Evolutionary conservation across 2,797 vertebrate species (phyloP).

Genomic region (Heteromormyrus szaboi): DNA sequence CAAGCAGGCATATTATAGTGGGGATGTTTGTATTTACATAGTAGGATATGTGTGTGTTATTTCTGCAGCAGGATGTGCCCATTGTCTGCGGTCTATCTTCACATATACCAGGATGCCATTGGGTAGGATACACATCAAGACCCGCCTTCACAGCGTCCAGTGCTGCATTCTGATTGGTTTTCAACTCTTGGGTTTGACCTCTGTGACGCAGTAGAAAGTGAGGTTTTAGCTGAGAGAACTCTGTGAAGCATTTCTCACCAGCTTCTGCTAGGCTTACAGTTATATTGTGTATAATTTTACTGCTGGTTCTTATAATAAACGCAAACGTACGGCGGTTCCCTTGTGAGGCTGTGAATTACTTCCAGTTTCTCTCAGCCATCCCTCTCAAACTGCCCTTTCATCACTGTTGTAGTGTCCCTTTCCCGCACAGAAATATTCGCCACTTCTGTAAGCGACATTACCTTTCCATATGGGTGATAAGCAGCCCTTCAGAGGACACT

Average conservation of each 20-base stretch:
- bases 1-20: background rate
- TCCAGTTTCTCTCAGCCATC: background rate
- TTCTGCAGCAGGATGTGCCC: background rate
- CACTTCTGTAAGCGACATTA: background rate
- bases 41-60: background rate
- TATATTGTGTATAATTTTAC: background rate
- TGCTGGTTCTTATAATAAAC: background rate
- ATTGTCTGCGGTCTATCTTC: background rate
- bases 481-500: background rate
- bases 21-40: background rate
- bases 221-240: background rate
- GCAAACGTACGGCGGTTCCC: background rate
- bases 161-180: background rate
- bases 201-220: background rate
- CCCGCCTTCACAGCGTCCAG: background rate
- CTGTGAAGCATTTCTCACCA: background rate
- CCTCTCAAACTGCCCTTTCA: background rate
- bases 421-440: background rate
- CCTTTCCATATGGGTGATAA: background rate
- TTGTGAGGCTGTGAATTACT: background rate
- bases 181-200: background rate
- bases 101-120: background rate
- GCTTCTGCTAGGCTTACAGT: background rate
- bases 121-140: background rate
- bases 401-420: background rate